These are phyloP conservation scores for Turdus rufiventris DNA, from an alignment of 2,113 vertebrate genomes.

Conservation along the genomic window DNA sequence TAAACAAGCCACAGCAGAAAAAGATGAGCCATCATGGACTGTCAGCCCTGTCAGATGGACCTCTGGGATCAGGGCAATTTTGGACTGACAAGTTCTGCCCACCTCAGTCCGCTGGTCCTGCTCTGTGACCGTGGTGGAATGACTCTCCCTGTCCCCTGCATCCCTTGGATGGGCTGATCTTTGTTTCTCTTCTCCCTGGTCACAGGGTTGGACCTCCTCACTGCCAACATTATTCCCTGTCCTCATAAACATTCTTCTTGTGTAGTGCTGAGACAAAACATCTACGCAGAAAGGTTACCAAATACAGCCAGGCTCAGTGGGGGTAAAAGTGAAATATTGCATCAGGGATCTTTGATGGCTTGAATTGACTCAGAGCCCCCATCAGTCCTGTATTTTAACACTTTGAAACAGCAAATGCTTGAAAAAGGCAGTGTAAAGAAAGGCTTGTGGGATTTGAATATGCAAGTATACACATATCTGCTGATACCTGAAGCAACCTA, in stretches of 20 bases:
- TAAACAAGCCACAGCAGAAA: neutral
- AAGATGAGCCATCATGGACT: neutral
- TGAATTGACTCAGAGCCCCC: neutral
- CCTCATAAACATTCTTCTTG: neutral
- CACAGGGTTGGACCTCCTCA: fast-evolving
- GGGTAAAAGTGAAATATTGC: neutral
- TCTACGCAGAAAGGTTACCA: neutral
- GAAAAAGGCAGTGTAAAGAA: neutral
- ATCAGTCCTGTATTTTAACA: neutral
- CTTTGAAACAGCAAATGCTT: neutral
- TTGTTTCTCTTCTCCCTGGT: neutral
- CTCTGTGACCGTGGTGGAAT: neutral
- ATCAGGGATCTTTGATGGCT: neutral
- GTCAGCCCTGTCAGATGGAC: neutral
- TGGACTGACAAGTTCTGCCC: neutral
- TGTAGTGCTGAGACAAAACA: neutral
- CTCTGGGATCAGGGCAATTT: neutral
- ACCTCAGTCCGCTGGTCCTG: neutral
- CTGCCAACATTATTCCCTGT: neutral
- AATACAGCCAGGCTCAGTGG: neutral
- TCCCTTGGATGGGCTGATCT: neutral
- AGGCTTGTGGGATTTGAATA: neutral
- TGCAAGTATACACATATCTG: neutral
- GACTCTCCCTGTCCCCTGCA: neutral
- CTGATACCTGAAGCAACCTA: neutral